phyloP scores from a whole-genome alignment of 2,888 invertebrate species.

The Torymus texanus region DNA sequence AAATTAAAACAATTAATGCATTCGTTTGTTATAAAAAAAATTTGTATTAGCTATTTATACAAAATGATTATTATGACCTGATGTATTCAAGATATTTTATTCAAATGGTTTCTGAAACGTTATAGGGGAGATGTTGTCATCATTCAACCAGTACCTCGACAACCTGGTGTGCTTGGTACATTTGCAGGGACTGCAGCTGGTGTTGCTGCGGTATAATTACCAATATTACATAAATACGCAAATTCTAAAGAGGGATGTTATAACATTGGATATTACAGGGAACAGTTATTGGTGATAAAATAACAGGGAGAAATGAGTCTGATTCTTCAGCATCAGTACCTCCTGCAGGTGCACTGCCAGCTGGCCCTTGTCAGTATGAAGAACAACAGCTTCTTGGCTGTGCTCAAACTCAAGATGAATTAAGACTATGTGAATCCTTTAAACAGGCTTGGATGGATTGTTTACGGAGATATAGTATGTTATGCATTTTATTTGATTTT shows the following conservation, averaged over 20 bases:
- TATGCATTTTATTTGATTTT: constrained; percentile 33
- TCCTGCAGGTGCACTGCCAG: not conserved
- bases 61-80: constrained; percentile 13
- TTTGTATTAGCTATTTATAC: constrained; percentile 36
- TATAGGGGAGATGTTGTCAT: constrained; percentile 56
- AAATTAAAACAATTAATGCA: not conserved
- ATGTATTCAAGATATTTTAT: constrained; percentile 10
- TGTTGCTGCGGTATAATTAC: constrained; percentile 60
- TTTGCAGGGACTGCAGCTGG: constrained; percentile 62
- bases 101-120: constrained; percentile 28
- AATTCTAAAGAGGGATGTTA: constrained; percentile 1
- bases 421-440: constrained; percentile 56
- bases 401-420: constrained; percentile 52
- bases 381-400: constrained; percentile 58
- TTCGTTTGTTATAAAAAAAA: constrained; percentile 17
- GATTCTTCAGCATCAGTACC: constrained; percentile 31
- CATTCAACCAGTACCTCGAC: constrained; percentile 55
- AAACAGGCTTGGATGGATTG: constrained; percentile 57
- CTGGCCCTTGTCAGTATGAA: constrained; percentile 57
- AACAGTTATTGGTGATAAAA: constrained; percentile 58
- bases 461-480: constrained; percentile 58
- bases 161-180: constrained; percentile 59
- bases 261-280: constrained; percentile 48
- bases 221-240: constrained; percentile 5
- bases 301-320: constrained; percentile 55